phyloP scores from a whole-genome alignment of 2,797 vertebrate genomes.

The Serranus cabrilla region DNA sequence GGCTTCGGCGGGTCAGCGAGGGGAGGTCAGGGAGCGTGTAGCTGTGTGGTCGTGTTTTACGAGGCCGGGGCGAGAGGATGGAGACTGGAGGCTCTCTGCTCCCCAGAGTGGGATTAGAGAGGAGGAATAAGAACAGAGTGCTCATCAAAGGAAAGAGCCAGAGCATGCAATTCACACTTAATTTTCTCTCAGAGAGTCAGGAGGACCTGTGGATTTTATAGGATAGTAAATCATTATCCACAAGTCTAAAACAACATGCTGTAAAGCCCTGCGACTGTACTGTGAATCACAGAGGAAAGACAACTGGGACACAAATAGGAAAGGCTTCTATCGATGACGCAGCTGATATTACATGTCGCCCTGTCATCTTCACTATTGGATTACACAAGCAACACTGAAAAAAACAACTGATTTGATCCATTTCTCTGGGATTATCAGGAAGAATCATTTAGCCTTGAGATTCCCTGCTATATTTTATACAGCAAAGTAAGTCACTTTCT shows the following conservation, averaged over 20 bases:
- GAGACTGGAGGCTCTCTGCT: conserved; percentile 66
- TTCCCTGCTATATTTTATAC: neutral
- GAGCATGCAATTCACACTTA: conserved; percentile 72
- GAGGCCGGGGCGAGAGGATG: conserved; percentile 60
- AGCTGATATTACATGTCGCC: neutral
- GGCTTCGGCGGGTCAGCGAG: conserved; percentile 56
- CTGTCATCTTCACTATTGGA: neutral
- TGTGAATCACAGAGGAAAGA: conserved; percentile 34
- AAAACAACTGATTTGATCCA: neutral
- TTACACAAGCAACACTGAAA: neutral
- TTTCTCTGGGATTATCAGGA: neutral
- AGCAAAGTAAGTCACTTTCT: neutral
- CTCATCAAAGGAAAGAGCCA: conserved; percentile 79
- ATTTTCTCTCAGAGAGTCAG: conserved; percentile 66
- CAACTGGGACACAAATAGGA: conserved; percentile 23
- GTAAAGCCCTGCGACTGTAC: conserved; percentile 60
- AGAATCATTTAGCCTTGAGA: neutral
- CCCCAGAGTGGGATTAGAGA: conserved; percentile 76
- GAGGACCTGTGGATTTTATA: conserved; percentile 76
- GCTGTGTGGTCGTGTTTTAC: conserved; percentile 78
- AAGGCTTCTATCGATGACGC: conserved; percentile 5
- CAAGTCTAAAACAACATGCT: conserved; percentile 77
- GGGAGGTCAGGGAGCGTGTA: conserved; percentile 66
- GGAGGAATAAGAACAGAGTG: conserved; percentile 72
- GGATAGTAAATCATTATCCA: conserved; percentile 81